A percentile compares a stretch with the other conserved stretches of the same genome.
Conservation (phyloP, 2,888 invertebrate species). For the Troides aeacus region DNA sequence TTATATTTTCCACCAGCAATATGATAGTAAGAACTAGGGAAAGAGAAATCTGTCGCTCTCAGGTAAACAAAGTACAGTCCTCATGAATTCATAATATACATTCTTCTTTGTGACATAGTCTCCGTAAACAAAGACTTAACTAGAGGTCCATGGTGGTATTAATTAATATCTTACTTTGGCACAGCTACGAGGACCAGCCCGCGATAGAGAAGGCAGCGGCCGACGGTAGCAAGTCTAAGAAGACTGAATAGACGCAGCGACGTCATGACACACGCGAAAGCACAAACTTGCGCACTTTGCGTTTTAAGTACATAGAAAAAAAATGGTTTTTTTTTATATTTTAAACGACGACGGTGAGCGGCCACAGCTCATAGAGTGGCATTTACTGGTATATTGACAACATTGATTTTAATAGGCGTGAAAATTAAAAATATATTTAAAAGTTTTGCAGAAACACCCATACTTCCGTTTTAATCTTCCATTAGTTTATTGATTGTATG, state of each 20-base stretch:
- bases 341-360: slow-evolving; percentile 33
- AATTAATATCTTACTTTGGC: slow-evolving; percentile 15
- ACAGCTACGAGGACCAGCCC: slow-evolving; percentile 73
- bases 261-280: slow-evolving; percentile 25
- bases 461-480: slow-evolving; percentile 26
- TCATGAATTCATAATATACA: no score
- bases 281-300: slow-evolving; percentile 38
- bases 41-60: no score
- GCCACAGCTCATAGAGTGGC: slow-evolving; percentile 29
- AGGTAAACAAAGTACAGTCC: no score
- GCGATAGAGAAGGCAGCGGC: slow-evolving; percentile 45
- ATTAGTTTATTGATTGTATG: slow-evolving; percentile 2
- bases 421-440: not conserved
- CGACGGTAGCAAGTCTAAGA: slow-evolving; percentile 53
- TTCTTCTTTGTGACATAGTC: no score
- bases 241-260: slow-evolving; percentile 56
- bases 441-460: not conserved
- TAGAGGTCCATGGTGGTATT: not conserved
- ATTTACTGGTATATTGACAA: not conserved
- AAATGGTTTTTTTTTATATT: slow-evolving; percentile 13
- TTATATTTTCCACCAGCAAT: no score
- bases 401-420: not conserved
- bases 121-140: no score
- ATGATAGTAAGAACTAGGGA: no score
- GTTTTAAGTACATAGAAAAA: slow-evolving; percentile 35